A percentile compares a stretch with the other conserved stretches of the same genome.
These are phyloP conservation scores for Celastrina argiolus DNA, from an alignment of 2,888 invertebrate genomes.

Conservation along the genomic window DNA sequence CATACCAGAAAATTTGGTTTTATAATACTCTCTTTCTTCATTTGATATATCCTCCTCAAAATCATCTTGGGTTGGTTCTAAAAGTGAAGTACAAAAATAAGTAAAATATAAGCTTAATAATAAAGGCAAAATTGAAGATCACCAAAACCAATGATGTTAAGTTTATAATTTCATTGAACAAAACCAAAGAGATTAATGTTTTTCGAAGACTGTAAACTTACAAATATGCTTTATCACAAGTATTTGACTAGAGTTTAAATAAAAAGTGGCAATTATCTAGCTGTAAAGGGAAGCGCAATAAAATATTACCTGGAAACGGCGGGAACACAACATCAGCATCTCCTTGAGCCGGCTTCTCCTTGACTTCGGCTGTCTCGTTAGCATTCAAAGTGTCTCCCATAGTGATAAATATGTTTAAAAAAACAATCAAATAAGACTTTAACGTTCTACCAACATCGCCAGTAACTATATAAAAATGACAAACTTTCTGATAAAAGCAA, in stretches of 20 bases:
- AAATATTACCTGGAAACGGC: slow-evolving; percentile 60
- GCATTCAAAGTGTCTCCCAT: slow-evolving; percentile 60
- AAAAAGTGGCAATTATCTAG: not conserved
- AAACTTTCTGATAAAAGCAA: not conserved
- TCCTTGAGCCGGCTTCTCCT: slow-evolving; percentile 60
- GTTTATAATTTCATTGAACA: too few relatives aligned
- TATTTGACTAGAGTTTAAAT: not conserved
- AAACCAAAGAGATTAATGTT: too few relatives aligned
- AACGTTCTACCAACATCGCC: not conserved
- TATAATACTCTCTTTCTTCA: slow-evolving; percentile 74
- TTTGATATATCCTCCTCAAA: slow-evolving; percentile 75
- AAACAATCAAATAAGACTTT: not conserved
- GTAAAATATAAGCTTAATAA: not conserved
- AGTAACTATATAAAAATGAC: not conserved
- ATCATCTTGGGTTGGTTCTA: slow-evolving; percentile 63
- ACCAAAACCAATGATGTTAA: not conserved
- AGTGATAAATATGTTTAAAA: slow-evolving; percentile 28
- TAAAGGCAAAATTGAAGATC: not conserved
- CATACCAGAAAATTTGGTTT: slow-evolving; percentile 66
- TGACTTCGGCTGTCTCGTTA: slow-evolving; percentile 46
- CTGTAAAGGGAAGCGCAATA: not conserved
- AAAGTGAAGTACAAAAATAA: slow-evolving; percentile 31
- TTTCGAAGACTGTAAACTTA: not conserved
- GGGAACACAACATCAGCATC: slow-evolving; percentile 57
- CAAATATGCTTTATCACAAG: not conserved